Conservation (phyloP, 2,113 vertebrate genomes). For the Ophiodon elongatus region DNA sequence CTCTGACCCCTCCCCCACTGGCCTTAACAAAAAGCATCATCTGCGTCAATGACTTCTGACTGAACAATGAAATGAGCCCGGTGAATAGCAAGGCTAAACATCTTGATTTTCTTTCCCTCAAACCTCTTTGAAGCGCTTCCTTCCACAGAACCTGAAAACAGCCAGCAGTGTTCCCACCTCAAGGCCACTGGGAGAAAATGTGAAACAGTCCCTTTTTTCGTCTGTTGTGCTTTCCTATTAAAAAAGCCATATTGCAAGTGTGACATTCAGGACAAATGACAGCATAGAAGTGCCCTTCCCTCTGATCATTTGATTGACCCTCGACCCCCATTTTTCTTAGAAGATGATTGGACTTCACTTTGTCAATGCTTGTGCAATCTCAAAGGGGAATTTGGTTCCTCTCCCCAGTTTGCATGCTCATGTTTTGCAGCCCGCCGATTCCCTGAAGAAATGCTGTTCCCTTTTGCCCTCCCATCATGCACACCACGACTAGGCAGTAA, state of each 20-base stretch:
- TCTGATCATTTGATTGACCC: slow-evolving; percentile 44
- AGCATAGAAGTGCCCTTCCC: slow-evolving; percentile 2
- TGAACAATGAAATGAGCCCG: slow-evolving; percentile 32
- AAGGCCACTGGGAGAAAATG: slow-evolving; percentile 37
- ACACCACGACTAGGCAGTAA: background rate
- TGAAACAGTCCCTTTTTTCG: slow-evolving; percentile 38
- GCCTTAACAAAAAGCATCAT: slow-evolving; percentile 1
- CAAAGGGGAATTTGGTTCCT: slow-evolving; percentile 32
- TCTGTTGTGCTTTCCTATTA: background rate
- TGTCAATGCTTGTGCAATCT: slow-evolving; percentile 13
- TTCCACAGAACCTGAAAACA: slow-evolving; percentile 1
- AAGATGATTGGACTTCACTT: slow-evolving; percentile 49
- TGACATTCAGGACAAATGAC: slow-evolving; percentile 43
- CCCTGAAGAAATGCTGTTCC: slow-evolving; percentile 4
- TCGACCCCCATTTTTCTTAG: slow-evolving; percentile 39
- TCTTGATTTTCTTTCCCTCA: slow-evolving; percentile 5
- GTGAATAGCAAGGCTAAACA: slow-evolving; percentile 49
- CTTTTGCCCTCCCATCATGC: background rate
- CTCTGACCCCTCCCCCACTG: background rate
- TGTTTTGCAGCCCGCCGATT: slow-evolving; percentile 2
- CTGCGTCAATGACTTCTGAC: slow-evolving; percentile 35
- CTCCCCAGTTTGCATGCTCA: slow-evolving; percentile 26
- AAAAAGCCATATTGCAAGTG: background rate
- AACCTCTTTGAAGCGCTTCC: slow-evolving; percentile 4
- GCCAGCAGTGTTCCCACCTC: slow-evolving; percentile 28